Evolutionary conservation across 2,888 invertebrate genomes (phyloP).

Genomic region (Troides oblongomaculatus): DNA sequence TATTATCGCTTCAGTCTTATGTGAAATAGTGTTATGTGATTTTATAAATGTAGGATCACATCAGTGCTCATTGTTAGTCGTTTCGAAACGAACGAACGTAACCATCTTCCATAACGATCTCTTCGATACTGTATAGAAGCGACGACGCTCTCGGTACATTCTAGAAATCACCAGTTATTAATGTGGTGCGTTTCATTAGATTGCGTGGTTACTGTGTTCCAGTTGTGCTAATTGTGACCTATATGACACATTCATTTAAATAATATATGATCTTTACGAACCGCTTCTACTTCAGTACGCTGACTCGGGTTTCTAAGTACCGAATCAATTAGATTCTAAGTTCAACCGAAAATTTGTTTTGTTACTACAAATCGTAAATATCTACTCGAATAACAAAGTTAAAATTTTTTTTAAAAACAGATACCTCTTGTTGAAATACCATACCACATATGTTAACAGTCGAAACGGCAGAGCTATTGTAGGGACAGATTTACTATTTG

Average conservation of each 20-base stretch:
- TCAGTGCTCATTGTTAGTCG: neutral
- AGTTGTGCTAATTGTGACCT: slow-evolving; percentile 16
- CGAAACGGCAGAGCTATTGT: no score
- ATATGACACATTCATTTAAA: slow-evolving; percentile 6
- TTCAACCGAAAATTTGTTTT: no score
- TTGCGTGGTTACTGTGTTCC: slow-evolving; percentile 15
- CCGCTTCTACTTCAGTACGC: neutral
- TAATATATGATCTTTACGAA: neutral
- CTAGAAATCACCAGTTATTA: slow-evolving; percentile 10
- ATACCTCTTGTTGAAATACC: no score
- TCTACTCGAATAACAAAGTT: no score
- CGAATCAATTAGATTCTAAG: no score
- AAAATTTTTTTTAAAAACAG: no score
- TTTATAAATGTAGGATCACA: neutral
- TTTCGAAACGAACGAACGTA: neutral
- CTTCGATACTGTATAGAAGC: slow-evolving; percentile 19
- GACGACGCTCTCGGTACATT: slow-evolving; percentile 6
- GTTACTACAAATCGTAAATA: no score
- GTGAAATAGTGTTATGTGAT: no score
- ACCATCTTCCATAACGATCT: slow-evolving; percentile 34
- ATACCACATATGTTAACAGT: no score
- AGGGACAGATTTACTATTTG: no score
- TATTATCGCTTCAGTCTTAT: no score
- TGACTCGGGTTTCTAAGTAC: no score
- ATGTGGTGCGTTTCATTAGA: slow-evolving; percentile 15